Percentiles rank a stretch among this genome's conserved stretches.
Conservation (phyloP, 1,140 invertebrate genomes). For the Temnothorax curvispinosus region DNA sequence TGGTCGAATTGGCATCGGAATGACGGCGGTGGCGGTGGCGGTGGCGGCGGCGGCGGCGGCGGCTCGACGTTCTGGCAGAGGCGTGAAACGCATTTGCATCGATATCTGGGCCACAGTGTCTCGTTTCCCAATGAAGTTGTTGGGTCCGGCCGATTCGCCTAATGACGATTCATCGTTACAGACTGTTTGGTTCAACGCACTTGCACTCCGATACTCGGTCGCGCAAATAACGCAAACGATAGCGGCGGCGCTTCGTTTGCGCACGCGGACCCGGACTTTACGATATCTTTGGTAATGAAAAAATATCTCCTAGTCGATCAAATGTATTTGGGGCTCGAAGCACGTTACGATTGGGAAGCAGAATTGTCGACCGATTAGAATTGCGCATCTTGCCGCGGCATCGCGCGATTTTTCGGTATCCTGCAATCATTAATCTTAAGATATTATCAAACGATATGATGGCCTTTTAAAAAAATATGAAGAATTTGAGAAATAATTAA, state of each 20-base stretch:
- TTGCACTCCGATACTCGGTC: conserved; percentile 61
- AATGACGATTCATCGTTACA: conserved; percentile 75
- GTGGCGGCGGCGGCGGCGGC: conserved; percentile 5
- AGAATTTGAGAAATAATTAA: too few relatives aligned
- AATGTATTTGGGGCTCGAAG: background rate
- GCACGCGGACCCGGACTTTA: background rate
- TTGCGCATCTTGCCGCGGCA: background rate
- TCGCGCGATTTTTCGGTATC: background rate
- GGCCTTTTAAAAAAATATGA: too few relatives aligned
- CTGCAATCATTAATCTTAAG: background rate
- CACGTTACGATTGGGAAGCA: background rate
- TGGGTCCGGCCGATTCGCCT: conserved; percentile 63
- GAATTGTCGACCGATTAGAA: conserved; percentile 15
- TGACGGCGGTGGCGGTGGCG: background rate
- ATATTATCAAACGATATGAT: background rate
- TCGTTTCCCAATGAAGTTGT: conserved; percentile 76
- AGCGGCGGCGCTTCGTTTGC: background rate
- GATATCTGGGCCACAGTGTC: conserved; percentile 78
- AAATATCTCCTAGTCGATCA: conserved; percentile 25
- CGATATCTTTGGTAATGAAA: conserved; percentile 34
- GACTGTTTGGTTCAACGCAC: conserved; percentile 75
- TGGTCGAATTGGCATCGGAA: conserved; percentile 39
- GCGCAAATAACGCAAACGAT: conserved; percentile 39
- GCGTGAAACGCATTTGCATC: conserved; percentile 71
- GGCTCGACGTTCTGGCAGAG: conserved; percentile 40